phyloP scores from a whole-genome alignment of 2,888 invertebrate genomes.

The Apotomis betuletana region DNA sequence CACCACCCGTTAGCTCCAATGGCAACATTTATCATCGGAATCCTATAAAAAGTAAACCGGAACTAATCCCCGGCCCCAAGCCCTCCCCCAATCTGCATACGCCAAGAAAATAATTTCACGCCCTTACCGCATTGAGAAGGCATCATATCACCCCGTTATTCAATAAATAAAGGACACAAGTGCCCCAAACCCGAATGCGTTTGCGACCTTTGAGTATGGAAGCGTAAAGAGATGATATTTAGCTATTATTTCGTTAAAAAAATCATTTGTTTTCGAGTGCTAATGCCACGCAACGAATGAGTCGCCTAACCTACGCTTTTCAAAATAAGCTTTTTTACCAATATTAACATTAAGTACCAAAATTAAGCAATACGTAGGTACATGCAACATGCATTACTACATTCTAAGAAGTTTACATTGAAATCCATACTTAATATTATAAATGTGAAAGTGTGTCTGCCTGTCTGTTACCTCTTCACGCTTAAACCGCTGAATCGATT shows the following conservation, averaged over 20 bases:
- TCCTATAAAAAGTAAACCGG: constrained; percentile 82
- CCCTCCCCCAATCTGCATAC: constrained; percentile 80
- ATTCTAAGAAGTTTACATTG: too few relatives aligned
- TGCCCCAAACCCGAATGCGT: not conserved
- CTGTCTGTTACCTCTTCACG: too few relatives aligned
- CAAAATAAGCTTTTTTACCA: too few relatives aligned
- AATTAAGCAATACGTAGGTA: too few relatives aligned
- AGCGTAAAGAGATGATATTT: not conserved
- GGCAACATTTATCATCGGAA: constrained; percentile 80
- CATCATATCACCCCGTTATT: constrained; percentile 4
- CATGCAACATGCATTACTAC: too few relatives aligned
- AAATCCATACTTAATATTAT: too few relatives aligned
- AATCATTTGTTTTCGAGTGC: too few relatives aligned
- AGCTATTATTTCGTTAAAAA: constrained; percentile 32
- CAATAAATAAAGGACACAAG: not conserved
- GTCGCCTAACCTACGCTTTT: too few relatives aligned
- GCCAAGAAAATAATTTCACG: constrained; percentile 82
- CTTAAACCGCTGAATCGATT: too few relatives aligned
- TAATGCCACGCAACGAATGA: too few relatives aligned
- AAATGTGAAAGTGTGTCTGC: too few relatives aligned
- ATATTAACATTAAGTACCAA: too few relatives aligned
- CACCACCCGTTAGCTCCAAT: constrained; percentile 76
- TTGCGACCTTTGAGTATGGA: not conserved
- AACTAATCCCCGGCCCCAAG: constrained; percentile 71
- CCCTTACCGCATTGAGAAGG: constrained; percentile 69